Base-by-base conservation (phyloP, 1,140 invertebrate species). In the Drosophila seguyi region DNA sequence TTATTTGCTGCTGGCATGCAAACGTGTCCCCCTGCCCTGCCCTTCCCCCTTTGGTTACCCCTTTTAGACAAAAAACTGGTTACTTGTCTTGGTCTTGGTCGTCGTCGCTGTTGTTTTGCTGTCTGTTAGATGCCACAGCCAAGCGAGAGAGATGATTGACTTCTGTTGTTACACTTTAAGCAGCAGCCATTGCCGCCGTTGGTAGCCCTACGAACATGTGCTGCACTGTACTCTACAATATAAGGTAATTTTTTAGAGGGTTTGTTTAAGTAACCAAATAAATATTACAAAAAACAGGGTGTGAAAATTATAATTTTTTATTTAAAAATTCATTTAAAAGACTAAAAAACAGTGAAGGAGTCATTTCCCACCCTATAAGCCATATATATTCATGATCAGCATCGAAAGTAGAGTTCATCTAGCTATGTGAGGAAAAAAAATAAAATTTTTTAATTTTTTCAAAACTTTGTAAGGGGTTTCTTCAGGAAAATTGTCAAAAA, bases 1-100 rank as follows among this genome's bases (percentile, higher is more conserved):
- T 91, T 91, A 91, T 91, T 91, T 88, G 75, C 88, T 84, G 72
- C 56, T 78, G 68, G 80, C 88, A 91, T 91, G 88, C 88, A 74
- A 90, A 77, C 80, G 45, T 84, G 50, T 55, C 38, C 60, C 61
- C 48, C 34, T 47, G 48, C 44, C 50, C 47, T 11, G n/a, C 20
- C n/a, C 18, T 16, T 39, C 34, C 48, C 20, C 18, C 52, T 2
- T 13, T 11, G 3, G 8, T 22, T 16, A 13, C 50, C 20, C 39
- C 34, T 8, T 25, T n/a, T n/a, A n/a, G n/a, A 3, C 14, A 16
- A 38, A 36, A 61, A 71, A 71, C 67, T 71, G 67, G 67, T 69
- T 69, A 27, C 48, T 44, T 44, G 18, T 42, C 59, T 44, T 61
- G 39, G 20, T 25, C 25, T 2, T 25, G 27, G 18, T n/a, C 75